These are phyloP conservation scores for Drosophila quadrilineata DNA, from an alignment of 1,140 invertebrate species.

Conservation along the genomic window DNA sequence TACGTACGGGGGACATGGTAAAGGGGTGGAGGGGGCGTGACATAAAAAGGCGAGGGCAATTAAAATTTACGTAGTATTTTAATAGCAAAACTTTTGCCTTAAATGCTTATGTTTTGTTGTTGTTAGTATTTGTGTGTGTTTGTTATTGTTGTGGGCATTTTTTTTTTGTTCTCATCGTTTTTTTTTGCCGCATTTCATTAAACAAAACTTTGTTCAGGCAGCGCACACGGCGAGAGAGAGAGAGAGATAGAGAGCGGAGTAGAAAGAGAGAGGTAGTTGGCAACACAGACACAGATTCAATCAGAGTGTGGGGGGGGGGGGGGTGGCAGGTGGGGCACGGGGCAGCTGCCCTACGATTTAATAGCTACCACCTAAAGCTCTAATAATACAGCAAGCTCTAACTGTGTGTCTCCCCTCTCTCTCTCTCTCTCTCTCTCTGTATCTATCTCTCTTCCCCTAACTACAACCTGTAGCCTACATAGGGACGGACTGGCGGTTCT, in stretches of 20 bases:
- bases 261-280: constrained; percentile 2
- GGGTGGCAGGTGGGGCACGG: constrained; percentile 2
- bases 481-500: constrained; percentile 1
- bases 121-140: background rate
- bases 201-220: constrained; percentile 68
- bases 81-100: constrained; percentile 75
- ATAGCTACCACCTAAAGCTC: constrained; percentile 63
- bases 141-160: constrained; percentile 45
- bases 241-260: constrained; percentile 16
- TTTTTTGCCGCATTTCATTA: constrained; percentile 77
- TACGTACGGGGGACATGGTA: too few relatives aligned
- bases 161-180: too few relatives aligned
- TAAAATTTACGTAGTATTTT: constrained; percentile 77
- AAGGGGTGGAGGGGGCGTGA: constrained; percentile 5
- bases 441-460: too few relatives aligned
- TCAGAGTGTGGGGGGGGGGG: background rate
- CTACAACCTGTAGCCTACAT: too few relatives aligned
- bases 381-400: too few relatives aligned
- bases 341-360: constrained; percentile 67
- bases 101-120: constrained; percentile 67
- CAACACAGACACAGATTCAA: constrained; percentile 15
- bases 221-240: constrained; percentile 37
- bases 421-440: too few relatives aligned
- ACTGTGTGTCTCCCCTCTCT: too few relatives aligned
- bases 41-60: constrained; percentile 56